phyloP scores from a whole-genome alignment of 64 coral and sea anemone species.

The Montipora cactus region DNA sequence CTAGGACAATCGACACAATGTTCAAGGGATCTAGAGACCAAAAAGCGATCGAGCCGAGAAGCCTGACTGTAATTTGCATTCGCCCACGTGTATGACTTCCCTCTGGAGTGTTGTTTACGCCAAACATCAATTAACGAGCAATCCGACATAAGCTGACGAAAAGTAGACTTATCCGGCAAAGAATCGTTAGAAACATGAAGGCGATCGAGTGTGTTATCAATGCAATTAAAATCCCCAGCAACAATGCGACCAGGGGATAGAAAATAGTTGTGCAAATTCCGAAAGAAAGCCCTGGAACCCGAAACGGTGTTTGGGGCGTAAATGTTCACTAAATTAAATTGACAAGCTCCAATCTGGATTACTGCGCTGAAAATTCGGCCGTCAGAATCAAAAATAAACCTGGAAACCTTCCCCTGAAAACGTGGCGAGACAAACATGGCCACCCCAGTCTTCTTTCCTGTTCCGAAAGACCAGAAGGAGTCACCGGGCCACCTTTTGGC shows the following conservation, averaged over 20 bases:
- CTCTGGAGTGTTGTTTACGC: not conserved
- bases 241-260: not conserved
- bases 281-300: not conserved
- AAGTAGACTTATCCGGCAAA: not conserved
- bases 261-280: not conserved
- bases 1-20: not conserved
- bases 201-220: not conserved
- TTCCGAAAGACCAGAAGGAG: constrained; percentile 1
- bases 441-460: not conserved
- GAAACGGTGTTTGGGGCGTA: not conserved
- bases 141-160: not conserved
- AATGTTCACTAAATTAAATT: too few species aligned
- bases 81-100: not conserved
- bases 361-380: too few species aligned
- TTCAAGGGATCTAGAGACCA: not conserved
- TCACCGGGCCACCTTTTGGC: not conserved
- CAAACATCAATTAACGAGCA: constrained; percentile 3
- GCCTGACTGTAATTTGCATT: not conserved
- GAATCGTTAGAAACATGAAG: not conserved
- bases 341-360: too few species aligned
- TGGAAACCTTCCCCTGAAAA: not conserved
- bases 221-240: not conserved
- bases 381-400: not conserved
- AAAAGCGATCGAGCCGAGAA: not conserved
- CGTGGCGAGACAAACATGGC: not conserved